Percentiles rank a stretch among this genome's conserved stretches.
phyloP scores from a whole-genome alignment of 1,140 invertebrate species.

The Temnothorax longispinosus region DNA sequence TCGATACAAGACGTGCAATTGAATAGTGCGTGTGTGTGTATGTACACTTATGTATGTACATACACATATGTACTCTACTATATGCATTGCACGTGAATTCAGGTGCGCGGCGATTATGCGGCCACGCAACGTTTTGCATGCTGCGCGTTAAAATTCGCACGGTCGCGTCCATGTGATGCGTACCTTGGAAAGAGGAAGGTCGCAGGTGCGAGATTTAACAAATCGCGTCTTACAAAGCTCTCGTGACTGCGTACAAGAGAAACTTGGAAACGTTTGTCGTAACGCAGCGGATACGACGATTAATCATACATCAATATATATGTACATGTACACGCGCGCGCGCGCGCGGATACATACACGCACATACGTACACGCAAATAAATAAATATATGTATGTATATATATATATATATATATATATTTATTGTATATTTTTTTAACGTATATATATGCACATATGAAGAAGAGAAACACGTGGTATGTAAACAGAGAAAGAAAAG shows the following conservation, averaged over 20 bases:
- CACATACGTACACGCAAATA: too few species aligned
- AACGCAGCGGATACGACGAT: neutral
- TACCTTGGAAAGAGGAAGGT: constrained; percentile 52
- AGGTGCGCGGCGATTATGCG: constrained; percentile 48
- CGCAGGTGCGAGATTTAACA: constrained; percentile 35
- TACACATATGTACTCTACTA: neutral
- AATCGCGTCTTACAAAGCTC: constrained; percentile 2
- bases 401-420: too few species aligned
- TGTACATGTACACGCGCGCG: neutral
- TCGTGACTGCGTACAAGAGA: neutral
- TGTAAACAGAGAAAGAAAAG: neutral
- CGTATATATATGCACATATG: neutral
- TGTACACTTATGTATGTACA: neutral
- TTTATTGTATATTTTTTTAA: neutral
- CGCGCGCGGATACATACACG: neutral
- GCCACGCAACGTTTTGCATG: constrained; percentile 44
- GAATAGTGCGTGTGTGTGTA: neutral
- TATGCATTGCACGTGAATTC: constrained; percentile 33
- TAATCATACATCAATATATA: neutral
- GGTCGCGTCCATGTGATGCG: constrained; percentile 15
- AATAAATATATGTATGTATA: too few species aligned
- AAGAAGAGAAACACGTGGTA: neutral
- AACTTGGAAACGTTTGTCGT: neutral
- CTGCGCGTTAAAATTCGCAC: constrained; percentile 64
- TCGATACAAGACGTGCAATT: constrained; percentile 42